phyloP scores from a whole-genome alignment of 2,888 invertebrate species.

The Encarsia formosa region DNA sequence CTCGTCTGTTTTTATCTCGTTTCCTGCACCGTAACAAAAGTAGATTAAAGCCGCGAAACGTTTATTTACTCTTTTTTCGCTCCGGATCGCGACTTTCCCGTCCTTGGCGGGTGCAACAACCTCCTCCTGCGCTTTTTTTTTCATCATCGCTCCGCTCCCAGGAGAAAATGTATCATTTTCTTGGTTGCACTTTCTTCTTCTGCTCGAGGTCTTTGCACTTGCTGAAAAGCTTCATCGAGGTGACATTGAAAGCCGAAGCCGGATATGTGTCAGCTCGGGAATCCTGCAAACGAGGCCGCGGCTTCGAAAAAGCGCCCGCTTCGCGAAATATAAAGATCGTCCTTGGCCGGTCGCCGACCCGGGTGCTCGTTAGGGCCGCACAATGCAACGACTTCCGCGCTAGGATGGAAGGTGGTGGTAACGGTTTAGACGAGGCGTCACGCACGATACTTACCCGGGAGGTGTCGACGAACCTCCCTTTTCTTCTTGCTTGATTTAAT shows the following conservation, averaged over 20 bases:
- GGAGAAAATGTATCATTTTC: background rate
- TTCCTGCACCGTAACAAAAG: no score
- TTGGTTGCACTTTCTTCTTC: background rate
- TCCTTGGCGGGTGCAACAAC: no score
- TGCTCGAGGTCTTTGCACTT: background rate
- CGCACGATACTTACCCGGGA: no score
- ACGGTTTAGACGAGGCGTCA: conserved; percentile 48
- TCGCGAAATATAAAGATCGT: conserved; percentile 29
- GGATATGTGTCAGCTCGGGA: conserved; percentile 17
- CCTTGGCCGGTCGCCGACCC: conserved; percentile 46
- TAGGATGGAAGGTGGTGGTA: conserved; percentile 35
- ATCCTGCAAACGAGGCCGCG: conserved; percentile 25
- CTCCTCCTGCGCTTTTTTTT: no score
- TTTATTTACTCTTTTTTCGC: no score
- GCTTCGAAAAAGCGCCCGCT: conserved; percentile 18
- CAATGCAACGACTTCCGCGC: conserved; percentile 39
- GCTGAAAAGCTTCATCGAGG: background rate
- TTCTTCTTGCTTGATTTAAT: no score
- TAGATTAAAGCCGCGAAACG: no score
- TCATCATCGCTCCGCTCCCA: no score
- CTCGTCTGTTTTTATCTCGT: no score
- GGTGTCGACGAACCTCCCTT: no score
- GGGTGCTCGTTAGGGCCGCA: conserved; percentile 20
- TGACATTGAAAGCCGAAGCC: background rate
- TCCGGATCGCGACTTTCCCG: no score